Evolutionary conservation across 2,888 invertebrate species (phyloP), one percentile per base, ranked within the genome.

Genomic region (Parochlus steinenii): DNA sequence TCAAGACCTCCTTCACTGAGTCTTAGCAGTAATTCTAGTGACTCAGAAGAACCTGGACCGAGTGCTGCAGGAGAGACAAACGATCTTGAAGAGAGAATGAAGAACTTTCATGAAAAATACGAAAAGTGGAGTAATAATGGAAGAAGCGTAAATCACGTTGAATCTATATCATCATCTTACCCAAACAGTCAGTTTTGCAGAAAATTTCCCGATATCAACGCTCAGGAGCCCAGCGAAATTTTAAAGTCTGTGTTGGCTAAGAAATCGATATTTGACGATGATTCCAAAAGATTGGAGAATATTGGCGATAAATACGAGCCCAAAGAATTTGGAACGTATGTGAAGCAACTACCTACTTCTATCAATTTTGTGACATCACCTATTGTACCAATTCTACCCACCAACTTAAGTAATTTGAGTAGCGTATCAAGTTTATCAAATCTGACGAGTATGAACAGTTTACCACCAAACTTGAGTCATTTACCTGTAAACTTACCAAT

Each of bases 191-290:
- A 19, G 18, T 22, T 30, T n/a, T 65, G 74, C 14, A 79, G 79
- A 48, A 76, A 80, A 47, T 65, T 85, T 36, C 67, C 85, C 26
- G 82, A 85, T 47, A 63, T 83, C 40, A 80, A 83, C 52, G 69
- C 81, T 40, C 72, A 74, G 48, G 77, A 80, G 53, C 92, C 90
- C 1, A 92, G 92, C 16, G 90, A 90, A 48, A 90, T 93, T 48
- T 83, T 90, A 24, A 83, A 86, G 50, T 85, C 87, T 16, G 71
- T 95, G 47, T 67, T 93, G 48, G 86, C 90, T 5, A 86, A 87
- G 56, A 76, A 82, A 42, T 90, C 89, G 33, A 86, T 95, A 35
- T 93, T 95, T 58, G 95, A 95, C 54, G 93, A 93, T 56, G 95
- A 95, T 55, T 74, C 82, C 25, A 89, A 92, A 58, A 68, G 95